Base-by-base conservation (phyloP, 2,797 vertebrate species). In the Squalus acanthias region DNA sequence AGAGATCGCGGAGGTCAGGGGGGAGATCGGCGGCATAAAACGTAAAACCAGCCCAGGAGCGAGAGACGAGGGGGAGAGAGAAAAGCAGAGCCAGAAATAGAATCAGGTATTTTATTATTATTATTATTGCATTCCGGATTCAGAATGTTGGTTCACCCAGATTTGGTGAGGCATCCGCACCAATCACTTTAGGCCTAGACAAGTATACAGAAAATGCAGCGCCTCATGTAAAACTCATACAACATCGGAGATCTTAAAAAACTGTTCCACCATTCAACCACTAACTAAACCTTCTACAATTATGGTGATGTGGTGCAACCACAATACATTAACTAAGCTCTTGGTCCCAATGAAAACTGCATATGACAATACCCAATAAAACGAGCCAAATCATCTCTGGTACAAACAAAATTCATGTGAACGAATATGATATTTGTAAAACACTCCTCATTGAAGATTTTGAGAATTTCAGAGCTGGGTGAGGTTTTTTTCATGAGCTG, bases 221-320 rank as follows among this genome's bases (percentile, higher is more conserved):
- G 20, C 39, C 53, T 60, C 63, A 69, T 22, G 20, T 93, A 69
- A 93, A 93, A 93, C 69, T 33, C n/a, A 93, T 46, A 93, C 91
- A 93, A 57, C 53, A 57, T 39, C 65, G 39, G 91, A 46, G 22
- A 93, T 39, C n/a, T 93, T 93, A 92, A 67, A 93, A 63, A 93
- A 39, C 63, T 93, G 39, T 39, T 93, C 22, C n/a, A 39, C n/a
- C n/a, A 46, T 85, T 85, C 39, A 85, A 50, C 22, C 82, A 85
- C 46, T 50, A 20, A 93, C 39, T 65, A 69, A 93, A 69, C 22
- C 65, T 39, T 46, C 20, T 9, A 93, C 50, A 93, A 93, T 69
- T 69, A 93, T 67, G 33, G 33, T 65, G n/a, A 24, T 67, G n/a
- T 93, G 79, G 17, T 6, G 20, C n/a, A 67, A 67, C n/a, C 9